These are phyloP conservation scores for Scaptomyza reducta DNA, from an alignment of 2,888 invertebrate genomes.

Conservation along the genomic window DNA sequence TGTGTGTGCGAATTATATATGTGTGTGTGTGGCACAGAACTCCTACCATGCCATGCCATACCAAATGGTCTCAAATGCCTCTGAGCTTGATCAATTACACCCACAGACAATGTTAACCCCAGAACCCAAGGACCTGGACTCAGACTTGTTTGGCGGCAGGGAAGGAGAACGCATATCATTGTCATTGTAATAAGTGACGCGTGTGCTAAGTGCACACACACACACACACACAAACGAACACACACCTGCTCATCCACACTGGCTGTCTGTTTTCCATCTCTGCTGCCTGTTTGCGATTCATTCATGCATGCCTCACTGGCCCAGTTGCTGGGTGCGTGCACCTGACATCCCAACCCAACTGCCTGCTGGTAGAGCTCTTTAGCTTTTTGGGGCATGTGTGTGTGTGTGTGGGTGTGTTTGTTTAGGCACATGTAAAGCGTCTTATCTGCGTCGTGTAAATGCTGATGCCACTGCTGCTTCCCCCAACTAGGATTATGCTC, in stretches of 20 bases:
- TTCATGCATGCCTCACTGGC: slow-evolving; percentile 69
- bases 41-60: too few relatives aligned
- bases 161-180: slow-evolving; percentile 64
- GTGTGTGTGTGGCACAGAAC: slow-evolving; percentile 48
- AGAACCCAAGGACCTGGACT: slow-evolving; percentile 1
- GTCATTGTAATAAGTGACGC: slow-evolving; percentile 77
- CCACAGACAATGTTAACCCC: slow-evolving; percentile 64
- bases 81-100: slow-evolving; percentile 71
- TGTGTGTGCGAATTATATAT: slow-evolving; percentile 21
- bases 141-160: slow-evolving; percentile 36
- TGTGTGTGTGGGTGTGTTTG: slow-evolving; percentile 53
- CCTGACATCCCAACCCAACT: slow-evolving; percentile 42
- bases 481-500: slow-evolving; percentile 55
- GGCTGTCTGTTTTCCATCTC: slow-evolving; percentile 19
- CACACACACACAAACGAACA: neutral
- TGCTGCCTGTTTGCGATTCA: slow-evolving; percentile 61
- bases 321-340: slow-evolving; percentile 62
- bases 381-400: slow-evolving; percentile 6
- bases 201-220: slow-evolving; percentile 59
- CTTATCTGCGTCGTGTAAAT: slow-evolving; percentile 72
- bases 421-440: slow-evolving; percentile 77
- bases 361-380: slow-evolving; percentile 3
- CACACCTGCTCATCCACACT: slow-evolving; percentile 2
- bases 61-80: slow-evolving; percentile 34
- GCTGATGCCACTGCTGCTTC: slow-evolving; percentile 29